Conservation (phyloP, 92 coral and sea anemone species). For the Bergia puertoricense region DNA sequence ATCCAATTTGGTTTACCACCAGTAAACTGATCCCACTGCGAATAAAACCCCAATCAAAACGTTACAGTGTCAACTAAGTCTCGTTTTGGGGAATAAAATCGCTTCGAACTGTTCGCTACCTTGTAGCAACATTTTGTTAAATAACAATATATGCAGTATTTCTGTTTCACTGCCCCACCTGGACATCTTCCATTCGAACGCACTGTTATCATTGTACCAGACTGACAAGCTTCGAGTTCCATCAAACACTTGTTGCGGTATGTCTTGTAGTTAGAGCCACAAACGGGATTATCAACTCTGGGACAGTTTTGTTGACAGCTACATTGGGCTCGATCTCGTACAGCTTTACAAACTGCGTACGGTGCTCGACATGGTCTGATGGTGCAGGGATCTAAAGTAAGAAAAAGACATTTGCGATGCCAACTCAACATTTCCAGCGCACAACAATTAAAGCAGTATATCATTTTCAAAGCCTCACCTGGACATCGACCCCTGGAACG, state of each 20-base stretch:
- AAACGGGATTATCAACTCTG: neutral
- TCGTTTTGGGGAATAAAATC: too few relatives aligned
- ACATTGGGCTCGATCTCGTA: neutral
- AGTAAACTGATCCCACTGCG: too few relatives aligned
- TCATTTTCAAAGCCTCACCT: too few relatives aligned
- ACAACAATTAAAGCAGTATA: too few relatives aligned
- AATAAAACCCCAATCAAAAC: too few relatives aligned
- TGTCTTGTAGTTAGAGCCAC: conserved; percentile 21
- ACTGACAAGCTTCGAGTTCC: conserved; percentile 1
- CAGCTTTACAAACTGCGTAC: conserved; percentile 6
- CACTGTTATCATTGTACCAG: neutral
- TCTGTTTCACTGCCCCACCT: too few relatives aligned
- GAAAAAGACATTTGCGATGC: neutral
- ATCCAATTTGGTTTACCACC: too few relatives aligned
- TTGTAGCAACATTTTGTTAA: too few relatives aligned
- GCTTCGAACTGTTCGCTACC: too few relatives aligned
- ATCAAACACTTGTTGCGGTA: conserved; percentile 1
- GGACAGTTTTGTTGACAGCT: neutral
- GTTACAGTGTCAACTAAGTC: too few relatives aligned
- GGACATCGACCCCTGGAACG: neutral
- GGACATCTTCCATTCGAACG: neutral
- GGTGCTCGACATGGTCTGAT: neutral
- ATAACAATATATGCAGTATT: too few relatives aligned
- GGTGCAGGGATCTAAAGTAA: neutral
- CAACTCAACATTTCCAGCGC: too few relatives aligned